These are phyloP conservation scores for Nasonovia ribisnigri DNA, from an alignment of 2,888 invertebrate genomes.

Conservation along the genomic window DNA sequence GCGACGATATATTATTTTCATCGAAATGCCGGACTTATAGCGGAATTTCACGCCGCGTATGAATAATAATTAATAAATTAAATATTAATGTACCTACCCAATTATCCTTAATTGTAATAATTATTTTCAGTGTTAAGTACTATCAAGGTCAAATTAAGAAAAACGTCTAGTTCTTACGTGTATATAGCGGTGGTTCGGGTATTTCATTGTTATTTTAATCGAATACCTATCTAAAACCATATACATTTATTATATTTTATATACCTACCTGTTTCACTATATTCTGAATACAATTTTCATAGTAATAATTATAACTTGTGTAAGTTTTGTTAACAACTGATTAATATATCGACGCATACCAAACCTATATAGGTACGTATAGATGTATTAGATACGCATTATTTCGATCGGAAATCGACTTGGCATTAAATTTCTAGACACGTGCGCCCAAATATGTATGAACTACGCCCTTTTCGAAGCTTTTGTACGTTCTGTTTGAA, in stretches of 20 bases:
- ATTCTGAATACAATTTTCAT: not conserved
- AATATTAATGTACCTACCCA: too few species aligned
- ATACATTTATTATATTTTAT: not conserved
- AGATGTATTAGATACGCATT: not conserved
- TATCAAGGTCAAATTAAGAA: constrained; percentile 5
- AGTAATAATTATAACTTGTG: not conserved
- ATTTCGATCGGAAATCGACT: constrained; percentile 23
- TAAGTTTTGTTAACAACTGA: not conserved
- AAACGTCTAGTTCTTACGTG: not conserved
- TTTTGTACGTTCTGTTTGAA: constrained; percentile 52
- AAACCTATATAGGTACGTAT: not conserved
- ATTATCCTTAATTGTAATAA: constrained; percentile 30
- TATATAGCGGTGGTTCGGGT: not conserved
- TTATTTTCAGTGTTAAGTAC: constrained; percentile 1
- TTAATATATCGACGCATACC: not conserved
- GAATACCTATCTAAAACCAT: not conserved
- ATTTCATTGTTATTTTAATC: not conserved
- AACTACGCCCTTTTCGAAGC: constrained; percentile 56
- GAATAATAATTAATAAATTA: too few species aligned
- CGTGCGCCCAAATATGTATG: constrained; percentile 40
- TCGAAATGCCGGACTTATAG: not conserved
- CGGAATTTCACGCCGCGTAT: not conserved
- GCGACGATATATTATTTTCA: not conserved
- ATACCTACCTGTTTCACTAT: not conserved
- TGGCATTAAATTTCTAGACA: constrained; percentile 54